Base-by-base conservation (phyloP, 2,113 vertebrate genomes). In the Sialia sialis region DNA sequence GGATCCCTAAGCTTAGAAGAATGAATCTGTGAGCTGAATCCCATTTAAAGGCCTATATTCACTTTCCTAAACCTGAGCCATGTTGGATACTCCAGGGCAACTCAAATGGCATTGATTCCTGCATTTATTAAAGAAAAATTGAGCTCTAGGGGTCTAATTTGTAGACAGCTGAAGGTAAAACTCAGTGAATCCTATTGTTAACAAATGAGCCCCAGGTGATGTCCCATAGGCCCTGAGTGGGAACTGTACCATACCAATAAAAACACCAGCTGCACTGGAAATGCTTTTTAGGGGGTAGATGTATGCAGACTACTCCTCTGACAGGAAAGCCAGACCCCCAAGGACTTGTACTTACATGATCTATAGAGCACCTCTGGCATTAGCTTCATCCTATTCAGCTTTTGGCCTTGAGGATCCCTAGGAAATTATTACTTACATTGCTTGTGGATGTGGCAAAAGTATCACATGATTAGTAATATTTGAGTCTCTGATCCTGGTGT, bases 111-210 rank as follows among this genome's bases (percentile, higher is more conserved):
- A 87, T 55, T 89, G 63, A 74, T 81, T 51, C 48, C 75, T 84
- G 72, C 38, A 41, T 89, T 92, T 86, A 74, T 83, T 67, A 6
- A 34, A 22, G 55, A 72, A 79, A 85, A 91, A 60, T 34, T 64
- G 62, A 68, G 16, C 73, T 74, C 67, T 58, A 74, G 80, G 55
- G 59, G 68, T 89, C 96, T 94, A 60, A 94, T 95, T 86, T 95
- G 63, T 60, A 84, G 83, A 46, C 2, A 1, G 80, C 41, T 95
- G 80, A 84, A 89, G 73, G 64, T 95, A 76, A 74, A 94, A 72
- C 79, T 79, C 85, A 64, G 56, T 87, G 70, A 92, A 94, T 90
- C 52, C 46, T 92, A 19, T 34, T 80, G 59, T 84, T 89, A 90
- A 90, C 64, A 91, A 93, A 92, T 69, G 80, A 95, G 76, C 34